These are phyloP conservation scores for Riparia riparia DNA, from an alignment of 2,113 vertebrate species.

Conservation along the genomic window DNA sequence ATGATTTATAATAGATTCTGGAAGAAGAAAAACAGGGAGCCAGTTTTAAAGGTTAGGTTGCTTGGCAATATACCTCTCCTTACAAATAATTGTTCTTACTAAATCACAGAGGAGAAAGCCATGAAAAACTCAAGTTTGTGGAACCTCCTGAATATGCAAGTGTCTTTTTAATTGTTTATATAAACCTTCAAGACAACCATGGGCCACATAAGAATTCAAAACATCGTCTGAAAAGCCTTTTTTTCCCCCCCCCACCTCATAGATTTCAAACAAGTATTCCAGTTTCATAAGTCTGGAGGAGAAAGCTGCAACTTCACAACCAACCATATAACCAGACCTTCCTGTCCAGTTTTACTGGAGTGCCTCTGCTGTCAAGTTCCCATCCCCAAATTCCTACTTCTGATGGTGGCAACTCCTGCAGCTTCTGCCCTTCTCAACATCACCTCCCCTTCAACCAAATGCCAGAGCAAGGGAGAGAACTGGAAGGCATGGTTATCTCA, in stretches of 20 bases:
- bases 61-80: background rate
- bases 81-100: background rate
- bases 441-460: background rate
- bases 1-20: background rate
- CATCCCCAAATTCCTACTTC: background rate
- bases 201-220: background rate
- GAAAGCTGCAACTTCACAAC: background rate
- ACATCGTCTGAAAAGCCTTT: background rate
- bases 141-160: background rate
- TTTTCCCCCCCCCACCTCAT: background rate
- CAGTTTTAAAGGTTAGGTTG: background rate
- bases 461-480: background rate
- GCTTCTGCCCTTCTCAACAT: background rate
- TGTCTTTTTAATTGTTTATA: background rate
- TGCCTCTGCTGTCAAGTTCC: background rate
- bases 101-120: background rate
- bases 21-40: background rate
- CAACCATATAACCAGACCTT: background rate
- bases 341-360: background rate
- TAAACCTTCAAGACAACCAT: background rate
- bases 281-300: background rate
- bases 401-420: background rate
- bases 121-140: background rate
- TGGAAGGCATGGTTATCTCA: background rate
- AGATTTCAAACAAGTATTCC: background rate